phyloP scores from a whole-genome alignment of 2,797 vertebrate species.

The Balearica regulorum region DNA sequence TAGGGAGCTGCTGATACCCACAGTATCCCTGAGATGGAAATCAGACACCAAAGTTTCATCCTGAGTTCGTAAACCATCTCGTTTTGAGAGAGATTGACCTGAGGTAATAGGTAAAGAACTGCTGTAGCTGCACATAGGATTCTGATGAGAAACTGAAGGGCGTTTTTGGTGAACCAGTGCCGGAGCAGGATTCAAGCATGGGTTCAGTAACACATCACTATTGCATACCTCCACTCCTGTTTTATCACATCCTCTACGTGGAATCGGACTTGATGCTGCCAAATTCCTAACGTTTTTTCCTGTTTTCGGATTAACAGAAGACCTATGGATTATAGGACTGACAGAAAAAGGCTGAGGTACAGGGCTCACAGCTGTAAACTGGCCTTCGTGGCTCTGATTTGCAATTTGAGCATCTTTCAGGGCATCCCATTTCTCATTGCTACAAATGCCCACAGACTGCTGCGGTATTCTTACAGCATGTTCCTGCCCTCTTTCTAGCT shows the following conservation, averaged over 20 bases:
- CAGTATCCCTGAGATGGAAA: conserved; percentile 58
- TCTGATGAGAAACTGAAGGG: conserved; percentile 44
- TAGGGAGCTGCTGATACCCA: conserved; percentile 25
- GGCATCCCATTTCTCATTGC: conserved; percentile 5
- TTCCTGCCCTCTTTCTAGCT: conserved; percentile 37
- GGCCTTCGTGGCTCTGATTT: conserved; percentile 27
- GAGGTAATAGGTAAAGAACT: conserved; percentile 67
- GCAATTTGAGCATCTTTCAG: conserved; percentile 14
- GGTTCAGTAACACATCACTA: not conserved
- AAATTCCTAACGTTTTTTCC: conserved; percentile 17
- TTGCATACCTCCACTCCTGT: not conserved
- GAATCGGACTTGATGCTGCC: conserved; percentile 17
- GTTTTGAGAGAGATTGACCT: conserved; percentile 69
- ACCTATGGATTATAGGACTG: conserved; percentile 23
- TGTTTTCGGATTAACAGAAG: conserved; percentile 25
- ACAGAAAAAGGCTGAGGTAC: conserved; percentile 31
- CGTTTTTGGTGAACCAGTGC: not conserved
- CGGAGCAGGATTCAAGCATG: not conserved
- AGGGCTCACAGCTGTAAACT: conserved; percentile 40
- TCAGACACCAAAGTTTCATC: conserved; percentile 58
- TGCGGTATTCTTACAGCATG: conserved; percentile 2
- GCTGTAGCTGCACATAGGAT: conserved; percentile 28
- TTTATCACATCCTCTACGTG: not conserved
- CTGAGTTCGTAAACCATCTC: conserved; percentile 68
- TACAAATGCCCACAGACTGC: not conserved